Percentiles rank a stretch among this genome's conserved stretches.
These are phyloP conservation scores for Charadrius vociferus DNA, from an alignment of 2,113 vertebrate genomes.

Conservation along the genomic window DNA sequence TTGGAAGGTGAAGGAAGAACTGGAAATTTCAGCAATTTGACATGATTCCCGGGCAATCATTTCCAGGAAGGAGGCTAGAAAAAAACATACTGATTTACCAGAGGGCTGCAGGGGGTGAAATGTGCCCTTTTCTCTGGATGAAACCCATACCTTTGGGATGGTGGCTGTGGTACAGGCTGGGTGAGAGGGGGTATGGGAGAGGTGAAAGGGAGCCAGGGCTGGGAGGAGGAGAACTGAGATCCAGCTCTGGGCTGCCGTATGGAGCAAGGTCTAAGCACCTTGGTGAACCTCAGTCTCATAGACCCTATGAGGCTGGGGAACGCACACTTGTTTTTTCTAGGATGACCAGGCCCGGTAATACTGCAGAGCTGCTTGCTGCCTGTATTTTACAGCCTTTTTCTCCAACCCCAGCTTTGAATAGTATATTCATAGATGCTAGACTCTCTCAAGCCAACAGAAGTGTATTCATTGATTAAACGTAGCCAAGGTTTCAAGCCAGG, in stretches of 20 bases:
- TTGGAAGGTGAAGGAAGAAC: background rate
- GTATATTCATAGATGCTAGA: background rate
- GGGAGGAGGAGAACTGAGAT: background rate
- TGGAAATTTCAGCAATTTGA: background rate
- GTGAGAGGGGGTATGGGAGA: background rate
- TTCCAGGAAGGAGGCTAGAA: background rate
- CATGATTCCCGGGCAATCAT: background rate
- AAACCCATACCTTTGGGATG: background rate
- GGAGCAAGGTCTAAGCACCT: background rate
- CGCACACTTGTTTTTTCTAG: background rate
- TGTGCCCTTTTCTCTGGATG: background rate
- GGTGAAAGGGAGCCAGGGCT: background rate
- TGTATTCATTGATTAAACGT: slow-evolving; percentile 12
- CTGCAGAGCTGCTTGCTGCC: background rate
- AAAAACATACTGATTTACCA: background rate
- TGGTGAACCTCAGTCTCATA: accelerated
- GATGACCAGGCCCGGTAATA: background rate
- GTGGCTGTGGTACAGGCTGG: background rate
- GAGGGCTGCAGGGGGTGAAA: background rate
- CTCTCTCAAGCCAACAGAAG: background rate
- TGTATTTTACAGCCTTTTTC: background rate
- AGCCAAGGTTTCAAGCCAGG: background rate
- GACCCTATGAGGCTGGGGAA: background rate
- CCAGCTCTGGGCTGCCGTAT: background rate
- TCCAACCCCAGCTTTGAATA: background rate